Conservation (phyloP, 2,888 invertebrate species). For the Macrosoma leucophasiata region DNA sequence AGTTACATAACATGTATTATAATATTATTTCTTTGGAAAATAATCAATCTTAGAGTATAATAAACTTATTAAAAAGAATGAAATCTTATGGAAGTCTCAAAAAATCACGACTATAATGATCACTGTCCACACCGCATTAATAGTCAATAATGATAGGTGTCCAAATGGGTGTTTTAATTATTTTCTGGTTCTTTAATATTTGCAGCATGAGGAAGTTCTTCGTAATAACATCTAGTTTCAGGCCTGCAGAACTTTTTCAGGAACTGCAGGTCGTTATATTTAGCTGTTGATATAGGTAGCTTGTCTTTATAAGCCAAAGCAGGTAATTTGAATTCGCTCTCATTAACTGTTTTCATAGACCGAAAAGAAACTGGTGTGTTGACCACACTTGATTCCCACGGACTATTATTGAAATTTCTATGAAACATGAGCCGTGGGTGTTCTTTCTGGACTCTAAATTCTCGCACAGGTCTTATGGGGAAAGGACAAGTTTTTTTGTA, state of each 20-base stretch:
- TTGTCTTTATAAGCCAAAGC: slow-evolving; percentile 15
- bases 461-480: slow-evolving; percentile 8
- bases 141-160: too few relatives aligned
- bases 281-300: slow-evolving; percentile 17
- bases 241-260: slow-evolving; percentile 14
- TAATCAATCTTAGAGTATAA: not conserved
- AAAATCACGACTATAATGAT: too few relatives aligned
- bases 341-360: slow-evolving; percentile 14
- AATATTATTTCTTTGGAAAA: slow-evolving; percentile 4
- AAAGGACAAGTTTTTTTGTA: slow-evolving; percentile 15
- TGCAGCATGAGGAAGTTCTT: slow-evolving; percentile 2
- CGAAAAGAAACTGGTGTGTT: slow-evolving; percentile 17
- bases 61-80: too few relatives aligned
- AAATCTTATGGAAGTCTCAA: too few relatives aligned
- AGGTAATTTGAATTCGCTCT: slow-evolving; percentile 13
- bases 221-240: slow-evolving; percentile 2
- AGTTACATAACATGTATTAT: slow-evolving; percentile 1
- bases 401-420: slow-evolving; percentile 16
- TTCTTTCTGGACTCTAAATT: slow-evolving; percentile 15
- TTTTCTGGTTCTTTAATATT: slow-evolving; percentile 1
- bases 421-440: slow-evolving; percentile 17
- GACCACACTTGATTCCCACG: slow-evolving; percentile 16
- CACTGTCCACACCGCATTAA: too few relatives aligned
- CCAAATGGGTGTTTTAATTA: not conserved
- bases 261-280: slow-evolving; percentile 17